Evolutionary conservation across 1,140 invertebrate species (phyloP).

Genomic region (Armadillidium nasatum): DNA sequence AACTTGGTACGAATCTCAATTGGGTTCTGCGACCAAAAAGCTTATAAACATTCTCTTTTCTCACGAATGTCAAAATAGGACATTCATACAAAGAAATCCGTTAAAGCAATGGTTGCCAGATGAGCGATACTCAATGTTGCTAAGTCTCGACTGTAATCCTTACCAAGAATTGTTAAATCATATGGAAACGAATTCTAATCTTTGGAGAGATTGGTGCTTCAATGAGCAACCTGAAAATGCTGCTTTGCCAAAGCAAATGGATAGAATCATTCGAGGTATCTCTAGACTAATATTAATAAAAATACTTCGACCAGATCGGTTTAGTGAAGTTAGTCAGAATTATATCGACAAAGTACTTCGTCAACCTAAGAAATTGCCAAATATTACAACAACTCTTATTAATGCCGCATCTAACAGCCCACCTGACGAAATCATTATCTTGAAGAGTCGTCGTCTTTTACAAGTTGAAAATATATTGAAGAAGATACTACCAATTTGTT

Average conservation of each 20-base stretch:
- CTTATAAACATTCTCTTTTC: slow-evolving; percentile 22
- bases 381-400: slow-evolving; percentile 23
- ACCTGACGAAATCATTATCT: slow-evolving; percentile 30
- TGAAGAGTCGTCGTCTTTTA: slow-evolving; percentile 29
- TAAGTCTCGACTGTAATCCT: slow-evolving; percentile 21
- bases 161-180: slow-evolving; percentile 28
- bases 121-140: not conserved
- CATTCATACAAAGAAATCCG: not conserved
- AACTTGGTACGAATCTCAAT: slow-evolving; percentile 39
- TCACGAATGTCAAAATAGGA: not conserved
- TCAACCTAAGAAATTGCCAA: slow-evolving; percentile 27
- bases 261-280: slow-evolving; percentile 33
- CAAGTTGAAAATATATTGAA: slow-evolving; percentile 26
- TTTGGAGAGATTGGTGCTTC: slow-evolving; percentile 41
- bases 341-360: slow-evolving; percentile 31
- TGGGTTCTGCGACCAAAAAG: slow-evolving; percentile 19
- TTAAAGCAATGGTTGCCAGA: slow-evolving; percentile 11
- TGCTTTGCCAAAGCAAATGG: slow-evolving; percentile 33
- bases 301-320: slow-evolving; percentile 36
- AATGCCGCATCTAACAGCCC: slow-evolving; percentile 28
- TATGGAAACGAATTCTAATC: slow-evolving; percentile 27
- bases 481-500: slow-evolving; percentile 33
- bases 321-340: slow-evolving; percentile 33
- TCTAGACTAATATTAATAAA: slow-evolving; percentile 36
- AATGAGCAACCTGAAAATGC: slow-evolving; percentile 38